Evolutionary conservation across 2,888 invertebrate genomes (phyloP).

Genomic region (Apotomis capreana): DNA sequence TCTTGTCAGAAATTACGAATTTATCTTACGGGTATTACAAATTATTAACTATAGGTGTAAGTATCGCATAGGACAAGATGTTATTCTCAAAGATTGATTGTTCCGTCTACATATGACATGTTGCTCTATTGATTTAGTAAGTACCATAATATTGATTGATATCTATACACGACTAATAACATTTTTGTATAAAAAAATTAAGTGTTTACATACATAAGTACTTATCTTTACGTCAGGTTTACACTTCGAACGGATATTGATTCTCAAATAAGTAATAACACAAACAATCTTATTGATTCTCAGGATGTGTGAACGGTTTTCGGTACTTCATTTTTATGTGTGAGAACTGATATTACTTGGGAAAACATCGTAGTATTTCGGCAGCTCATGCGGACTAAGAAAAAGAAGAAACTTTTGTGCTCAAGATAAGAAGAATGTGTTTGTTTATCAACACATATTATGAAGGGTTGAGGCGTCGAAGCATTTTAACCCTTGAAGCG

Average conservation of each 20-base stretch:
- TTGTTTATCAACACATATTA: constrained; percentile 39
- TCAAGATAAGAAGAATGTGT: constrained; percentile 30
- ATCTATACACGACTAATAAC: too few relatives aligned
- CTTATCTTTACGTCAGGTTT: too few relatives aligned
- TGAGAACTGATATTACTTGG: constrained; percentile 3
- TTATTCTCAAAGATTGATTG: constrained; percentile 1
- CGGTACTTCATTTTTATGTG: constrained; percentile 22
- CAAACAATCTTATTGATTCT: not conserved
- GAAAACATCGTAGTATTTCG: constrained; percentile 26
- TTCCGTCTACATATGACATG: not conserved
- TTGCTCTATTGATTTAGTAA: not conserved
- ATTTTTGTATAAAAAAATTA: too few relatives aligned
- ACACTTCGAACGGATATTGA: not conserved
- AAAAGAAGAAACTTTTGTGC: constrained; percentile 27
- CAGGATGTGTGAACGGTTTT: constrained; percentile 5
- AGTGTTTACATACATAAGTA: too few relatives aligned
- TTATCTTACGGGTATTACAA: not conserved
- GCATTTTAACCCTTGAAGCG: not conserved
- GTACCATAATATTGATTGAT: too few relatives aligned
- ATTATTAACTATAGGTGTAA: too few relatives aligned
- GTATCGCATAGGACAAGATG: not conserved
- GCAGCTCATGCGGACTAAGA: not conserved
- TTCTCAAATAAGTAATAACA: not conserved
- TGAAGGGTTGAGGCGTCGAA: constrained; percentile 13
- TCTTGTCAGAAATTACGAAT: too few relatives aligned